Percentiles rank a stretch among this genome's conserved stretches.
Conservation (phyloP, 2,888 invertebrate species). For the Mactromeris polynyma region DNA sequence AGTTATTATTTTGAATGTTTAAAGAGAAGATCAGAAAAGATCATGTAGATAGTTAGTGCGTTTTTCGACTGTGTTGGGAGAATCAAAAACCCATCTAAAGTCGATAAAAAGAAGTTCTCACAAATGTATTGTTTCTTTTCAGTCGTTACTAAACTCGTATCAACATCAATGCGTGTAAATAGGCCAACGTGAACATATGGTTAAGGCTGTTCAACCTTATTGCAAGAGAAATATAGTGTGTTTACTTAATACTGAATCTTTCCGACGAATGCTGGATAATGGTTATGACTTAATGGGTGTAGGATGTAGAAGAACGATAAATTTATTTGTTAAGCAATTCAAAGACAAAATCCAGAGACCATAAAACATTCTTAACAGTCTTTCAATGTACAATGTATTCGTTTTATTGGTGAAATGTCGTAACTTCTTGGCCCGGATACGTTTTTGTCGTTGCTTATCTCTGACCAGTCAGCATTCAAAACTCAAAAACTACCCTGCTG, state of each 20-base stretch:
- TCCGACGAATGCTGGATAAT: background rate
- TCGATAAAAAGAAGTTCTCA: background rate
- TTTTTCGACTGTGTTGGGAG: background rate
- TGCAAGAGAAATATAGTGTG: background rate
- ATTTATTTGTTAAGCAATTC: background rate
- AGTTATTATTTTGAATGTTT: background rate
- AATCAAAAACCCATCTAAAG: background rate
- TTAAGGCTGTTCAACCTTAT: background rate
- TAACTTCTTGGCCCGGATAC: background rate
- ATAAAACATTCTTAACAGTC: background rate
- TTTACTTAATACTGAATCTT: background rate
- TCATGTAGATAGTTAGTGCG: background rate
- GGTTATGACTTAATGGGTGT: background rate
- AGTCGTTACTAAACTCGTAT: background rate
- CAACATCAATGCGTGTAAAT: background rate
- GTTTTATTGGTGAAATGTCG: background rate
- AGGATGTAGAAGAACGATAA: background rate
- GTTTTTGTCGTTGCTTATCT: too few relatives aligned
- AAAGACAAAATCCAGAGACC: background rate
- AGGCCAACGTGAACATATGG: background rate
- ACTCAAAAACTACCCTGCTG: too few relatives aligned
- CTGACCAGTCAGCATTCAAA: too few relatives aligned
- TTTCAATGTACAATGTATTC: background rate
- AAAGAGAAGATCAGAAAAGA: background rate
- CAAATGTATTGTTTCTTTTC: background rate